Evolutionary conservation across 2,113 vertebrate genomes (phyloP).

Genomic region (Eptesicus fuscus): DNA sequence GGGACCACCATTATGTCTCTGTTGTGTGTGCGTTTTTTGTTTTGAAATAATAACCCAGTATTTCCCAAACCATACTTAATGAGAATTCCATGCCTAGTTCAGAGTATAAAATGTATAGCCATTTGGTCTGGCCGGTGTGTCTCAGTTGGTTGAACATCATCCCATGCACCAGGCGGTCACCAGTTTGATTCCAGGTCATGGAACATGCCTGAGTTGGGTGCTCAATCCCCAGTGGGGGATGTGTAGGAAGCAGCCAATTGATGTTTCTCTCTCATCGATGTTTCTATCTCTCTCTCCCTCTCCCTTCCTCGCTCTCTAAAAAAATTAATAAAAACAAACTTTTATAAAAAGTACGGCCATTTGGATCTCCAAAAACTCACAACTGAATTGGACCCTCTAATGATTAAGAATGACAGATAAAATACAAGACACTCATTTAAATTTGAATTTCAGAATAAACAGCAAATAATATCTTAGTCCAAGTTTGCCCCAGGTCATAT

Average conservation of each 20-base stretch:
- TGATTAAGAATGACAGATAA: background rate
- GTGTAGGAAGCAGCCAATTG: too few relatives aligned
- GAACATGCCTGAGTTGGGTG: too few relatives aligned
- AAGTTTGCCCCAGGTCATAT: background rate
- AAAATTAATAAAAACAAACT: too few relatives aligned
- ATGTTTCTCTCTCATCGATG: too few relatives aligned
- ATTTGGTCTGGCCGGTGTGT: background rate
- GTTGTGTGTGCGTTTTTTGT: background rate
- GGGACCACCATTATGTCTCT: background rate
- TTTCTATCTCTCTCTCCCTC: too few relatives aligned
- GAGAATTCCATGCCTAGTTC: background rate
- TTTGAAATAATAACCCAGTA: background rate
- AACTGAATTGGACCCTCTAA: background rate
- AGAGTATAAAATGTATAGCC: background rate
- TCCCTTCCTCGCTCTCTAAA: too few relatives aligned
- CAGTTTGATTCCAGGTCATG: too few relatives aligned
- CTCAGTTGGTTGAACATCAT: too few relatives aligned
- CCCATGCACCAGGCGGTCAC: too few relatives aligned
- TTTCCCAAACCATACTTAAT: background rate
- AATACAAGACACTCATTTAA: background rate
- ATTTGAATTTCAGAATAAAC: constrained; percentile 10
- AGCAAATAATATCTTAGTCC: background rate
- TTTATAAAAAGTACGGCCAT: background rate
- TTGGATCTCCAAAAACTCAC: background rate
- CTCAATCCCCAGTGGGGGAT: too few relatives aligned